Conservation (phyloP, 2,113 vertebrate species). For the Hyaena hyaena region DNA sequence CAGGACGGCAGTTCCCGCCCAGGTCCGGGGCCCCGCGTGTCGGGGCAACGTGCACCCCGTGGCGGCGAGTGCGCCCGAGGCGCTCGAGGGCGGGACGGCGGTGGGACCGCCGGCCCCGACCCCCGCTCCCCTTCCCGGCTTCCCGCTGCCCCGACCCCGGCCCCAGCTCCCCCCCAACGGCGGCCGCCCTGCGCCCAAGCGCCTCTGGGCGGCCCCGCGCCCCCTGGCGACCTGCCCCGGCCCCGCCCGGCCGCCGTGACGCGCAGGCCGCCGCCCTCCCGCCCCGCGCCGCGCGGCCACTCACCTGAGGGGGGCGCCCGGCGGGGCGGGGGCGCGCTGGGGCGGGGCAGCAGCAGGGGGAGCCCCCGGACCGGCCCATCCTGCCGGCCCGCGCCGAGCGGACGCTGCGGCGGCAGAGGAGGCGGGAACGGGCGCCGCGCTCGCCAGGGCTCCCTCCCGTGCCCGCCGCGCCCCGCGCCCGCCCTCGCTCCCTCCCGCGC, state of each 20-base stretch:
- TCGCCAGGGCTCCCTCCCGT: constrained; percentile 42
- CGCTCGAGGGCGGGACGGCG: neutral
- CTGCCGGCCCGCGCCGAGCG: constrained; percentile 33
- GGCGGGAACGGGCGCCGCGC: constrained; percentile 29
- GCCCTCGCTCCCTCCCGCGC: constrained; percentile 52
- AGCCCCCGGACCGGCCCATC: constrained; percentile 78
- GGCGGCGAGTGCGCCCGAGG: neutral
- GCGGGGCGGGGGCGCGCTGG: constrained; percentile 73
- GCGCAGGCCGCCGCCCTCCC: constrained; percentile 52
- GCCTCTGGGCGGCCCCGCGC: neutral
- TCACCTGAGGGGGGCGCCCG: constrained; percentile 79
- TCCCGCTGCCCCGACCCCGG: neutral
- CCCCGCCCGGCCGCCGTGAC: constrained; percentile 44
- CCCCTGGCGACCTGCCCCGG: constrained; percentile 53
- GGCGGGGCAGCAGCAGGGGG: constrained; percentile 78
- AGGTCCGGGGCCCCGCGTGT: neutral
- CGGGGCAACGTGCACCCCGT: neutral
- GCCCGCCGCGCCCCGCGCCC: constrained; percentile 35
- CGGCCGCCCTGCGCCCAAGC: neutral
- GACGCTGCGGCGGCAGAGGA: constrained; percentile 40
- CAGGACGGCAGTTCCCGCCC: neutral
- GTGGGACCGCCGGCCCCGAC: neutral
- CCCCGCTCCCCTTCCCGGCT: constrained; percentile 2
- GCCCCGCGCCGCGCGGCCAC: constrained; percentile 55
- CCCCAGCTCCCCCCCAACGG: neutral